These are phyloP conservation scores for Zaprionus africanus DNA, from an alignment of 1,140 invertebrate species.

Conservation along the genomic window DNA sequence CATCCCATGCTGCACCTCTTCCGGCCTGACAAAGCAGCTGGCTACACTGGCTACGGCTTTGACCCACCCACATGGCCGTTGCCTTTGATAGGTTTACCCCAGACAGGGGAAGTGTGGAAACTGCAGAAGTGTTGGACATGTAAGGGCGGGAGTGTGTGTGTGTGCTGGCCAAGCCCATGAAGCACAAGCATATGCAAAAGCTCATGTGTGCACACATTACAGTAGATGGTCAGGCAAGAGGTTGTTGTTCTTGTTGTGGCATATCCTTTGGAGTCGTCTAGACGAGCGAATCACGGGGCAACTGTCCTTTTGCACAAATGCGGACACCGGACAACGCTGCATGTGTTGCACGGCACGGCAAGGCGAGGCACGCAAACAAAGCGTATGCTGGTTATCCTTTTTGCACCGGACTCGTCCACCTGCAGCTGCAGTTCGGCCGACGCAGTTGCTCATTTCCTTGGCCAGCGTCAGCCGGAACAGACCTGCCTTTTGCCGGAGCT, in stretches of 20 bases:
- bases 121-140: conserved; percentile 22
- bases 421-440: conserved; percentile 24
- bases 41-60: neutral
- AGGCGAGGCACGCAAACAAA: conserved; percentile 48
- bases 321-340: conserved; percentile 37
- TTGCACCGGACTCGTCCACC: conserved; percentile 17
- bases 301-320: conserved; percentile 55
- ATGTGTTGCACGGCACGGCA: conserved; percentile 17
- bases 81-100: conserved; percentile 24
- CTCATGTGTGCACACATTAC: conserved; percentile 47
- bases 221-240: conserved; percentile 10
- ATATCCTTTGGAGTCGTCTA: conserved; percentile 56
- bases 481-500: conserved; percentile 29
- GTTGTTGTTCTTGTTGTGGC: conserved; percentile 20
- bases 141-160: neutral
- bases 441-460: conserved; percentile 57
- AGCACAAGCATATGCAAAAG: conserved; percentile 45
- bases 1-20: conserved; percentile 50
- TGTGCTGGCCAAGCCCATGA: conserved; percentile 38
- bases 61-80: conserved; percentile 24
- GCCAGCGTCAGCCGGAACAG: conserved; percentile 29
- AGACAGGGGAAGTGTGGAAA: neutral
- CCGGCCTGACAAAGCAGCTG: conserved; percentile 26
- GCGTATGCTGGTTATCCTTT: conserved; percentile 44
- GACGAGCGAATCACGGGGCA: conserved; percentile 61